A percentile compares a stretch with the other conserved stretches of the same genome.
Conservation (phyloP, 1,140 invertebrate genomes). For the Meteorus sp. region DNA sequence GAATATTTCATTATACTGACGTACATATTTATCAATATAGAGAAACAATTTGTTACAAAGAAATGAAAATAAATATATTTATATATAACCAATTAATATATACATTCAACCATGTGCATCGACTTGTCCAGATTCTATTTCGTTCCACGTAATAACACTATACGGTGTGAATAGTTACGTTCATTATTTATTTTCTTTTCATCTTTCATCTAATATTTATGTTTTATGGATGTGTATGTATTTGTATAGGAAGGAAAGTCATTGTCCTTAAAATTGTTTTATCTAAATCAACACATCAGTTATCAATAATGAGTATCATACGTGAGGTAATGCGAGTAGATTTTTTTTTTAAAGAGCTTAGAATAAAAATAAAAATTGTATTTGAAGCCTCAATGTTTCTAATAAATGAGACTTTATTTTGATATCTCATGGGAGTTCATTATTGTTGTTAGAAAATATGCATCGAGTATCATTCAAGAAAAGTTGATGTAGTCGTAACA, state of each 20-base stretch:
- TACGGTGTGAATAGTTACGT: conserved; percentile 14
- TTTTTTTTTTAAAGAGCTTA: background rate
- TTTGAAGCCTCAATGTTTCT: too few species aligned
- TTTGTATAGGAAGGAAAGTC: background rate
- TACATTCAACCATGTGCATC: conserved; percentile 21
- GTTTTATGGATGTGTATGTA: too few species aligned
- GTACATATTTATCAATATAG: conserved; percentile 3
- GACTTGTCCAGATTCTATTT: conserved; percentile 25
- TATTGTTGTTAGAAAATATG: too few species aligned
- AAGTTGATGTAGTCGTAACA: too few species aligned
- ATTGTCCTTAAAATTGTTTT: conserved; percentile 4
- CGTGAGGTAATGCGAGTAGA: background rate
- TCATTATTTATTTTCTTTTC: conserved; percentile 9
- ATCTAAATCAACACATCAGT: background rate
- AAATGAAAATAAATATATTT: conserved; percentile 7
- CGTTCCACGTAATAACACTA: conserved; percentile 28
- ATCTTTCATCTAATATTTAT: background rate
- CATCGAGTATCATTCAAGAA: too few species aligned
- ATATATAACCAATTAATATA: conserved; percentile 13
- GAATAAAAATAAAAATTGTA: too few species aligned
- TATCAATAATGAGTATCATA: background rate
- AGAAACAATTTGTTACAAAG: background rate
- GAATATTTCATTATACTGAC: too few species aligned
- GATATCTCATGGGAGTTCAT: too few species aligned
- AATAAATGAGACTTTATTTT: too few species aligned